Conservation (phyloP, 2,113 vertebrate species). For the Toxotes jaculatrix region DNA sequence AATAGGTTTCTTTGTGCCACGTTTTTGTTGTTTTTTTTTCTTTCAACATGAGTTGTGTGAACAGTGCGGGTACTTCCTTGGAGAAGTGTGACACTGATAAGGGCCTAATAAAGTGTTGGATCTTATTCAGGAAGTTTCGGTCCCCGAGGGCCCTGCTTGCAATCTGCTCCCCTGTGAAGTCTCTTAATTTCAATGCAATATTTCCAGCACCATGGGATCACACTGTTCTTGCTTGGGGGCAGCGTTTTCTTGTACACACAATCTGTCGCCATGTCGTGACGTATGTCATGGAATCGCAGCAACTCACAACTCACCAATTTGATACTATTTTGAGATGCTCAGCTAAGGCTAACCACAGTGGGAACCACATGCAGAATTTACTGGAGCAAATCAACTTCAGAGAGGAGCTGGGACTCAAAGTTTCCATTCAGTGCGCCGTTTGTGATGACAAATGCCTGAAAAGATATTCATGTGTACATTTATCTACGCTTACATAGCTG, state of each 20-base stretch:
- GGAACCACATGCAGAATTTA: neutral
- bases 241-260: conserved; percentile 55
- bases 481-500: neutral
- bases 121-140: conserved; percentile 53
- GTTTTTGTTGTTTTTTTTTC: neutral
- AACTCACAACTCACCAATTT: neutral
- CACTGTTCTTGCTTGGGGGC: conserved; percentile 51
- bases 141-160: conserved; percentile 52
- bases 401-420: neutral
- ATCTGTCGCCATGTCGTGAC: conserved; percentile 47
- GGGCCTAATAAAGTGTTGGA: conserved; percentile 57
- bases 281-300: neutral
- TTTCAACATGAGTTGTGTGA: conserved; percentile 7
- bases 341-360: neutral
- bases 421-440: neutral
- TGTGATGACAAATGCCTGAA: neutral
- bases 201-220: conserved; percentile 58
- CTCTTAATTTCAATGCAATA: conserved; percentile 61
- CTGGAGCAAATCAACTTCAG: neutral
- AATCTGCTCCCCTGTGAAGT: conserved; percentile 69
- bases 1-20: conserved; percentile 2
- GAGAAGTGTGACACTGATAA: conserved; percentile 45
- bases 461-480: neutral
- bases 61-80: conserved; percentile 34
- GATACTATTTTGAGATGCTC: neutral